Evolutionary conservation across 53 echinoderm and acorn worm genomes (phyloP).

Genomic region (Temnopleurus reevesii): DNA sequence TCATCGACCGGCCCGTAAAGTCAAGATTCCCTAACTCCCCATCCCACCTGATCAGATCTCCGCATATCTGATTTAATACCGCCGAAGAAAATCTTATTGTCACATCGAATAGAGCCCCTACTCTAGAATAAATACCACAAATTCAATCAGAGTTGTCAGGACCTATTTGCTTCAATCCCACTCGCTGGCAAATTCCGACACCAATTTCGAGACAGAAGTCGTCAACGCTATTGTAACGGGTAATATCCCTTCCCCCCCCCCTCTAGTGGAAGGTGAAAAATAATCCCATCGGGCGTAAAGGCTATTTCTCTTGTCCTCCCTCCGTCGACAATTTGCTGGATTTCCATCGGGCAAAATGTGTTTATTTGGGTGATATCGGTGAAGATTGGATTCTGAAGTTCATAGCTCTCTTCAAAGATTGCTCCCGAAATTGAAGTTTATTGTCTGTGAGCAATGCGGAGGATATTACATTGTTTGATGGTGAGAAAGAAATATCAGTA

Average conservation of each 20-base stretch:
- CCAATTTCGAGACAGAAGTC: conserved; percentile 53
- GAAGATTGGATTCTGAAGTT: conserved; percentile 49
- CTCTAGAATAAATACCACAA: conserved; percentile 58
- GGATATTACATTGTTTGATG: conserved; percentile 31
- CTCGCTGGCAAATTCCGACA: conserved; percentile 57
- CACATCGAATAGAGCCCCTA: conserved; percentile 25
- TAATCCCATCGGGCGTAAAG: conserved; percentile 24
- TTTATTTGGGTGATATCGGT: conserved; percentile 57
- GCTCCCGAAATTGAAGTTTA: conserved; percentile 51
- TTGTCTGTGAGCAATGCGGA: conserved; percentile 32
- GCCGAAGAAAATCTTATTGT: conserved; percentile 23
- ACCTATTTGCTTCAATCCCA: conserved; percentile 31
- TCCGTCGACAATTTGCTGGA: conserved; percentile 44
- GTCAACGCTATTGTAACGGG: conserved; percentile 51
- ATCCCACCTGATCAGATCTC: background rate
- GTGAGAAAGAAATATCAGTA: conserved; percentile 34
- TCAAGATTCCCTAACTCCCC: background rate
- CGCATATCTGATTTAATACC: conserved; percentile 29
- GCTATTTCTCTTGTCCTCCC: conserved; percentile 30
- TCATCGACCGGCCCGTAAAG: background rate
- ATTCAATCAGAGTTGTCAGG: conserved; percentile 50
- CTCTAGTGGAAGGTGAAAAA: conserved; percentile 30
- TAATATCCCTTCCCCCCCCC: conserved; percentile 42
- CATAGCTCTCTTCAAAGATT: conserved; percentile 51
- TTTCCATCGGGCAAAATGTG: conserved; percentile 43